Percentiles rank a stretch among this genome's conserved stretches.
These are phyloP conservation scores for Metalampra italica DNA, from an alignment of 2,888 invertebrate species.

Conservation along the genomic window DNA sequence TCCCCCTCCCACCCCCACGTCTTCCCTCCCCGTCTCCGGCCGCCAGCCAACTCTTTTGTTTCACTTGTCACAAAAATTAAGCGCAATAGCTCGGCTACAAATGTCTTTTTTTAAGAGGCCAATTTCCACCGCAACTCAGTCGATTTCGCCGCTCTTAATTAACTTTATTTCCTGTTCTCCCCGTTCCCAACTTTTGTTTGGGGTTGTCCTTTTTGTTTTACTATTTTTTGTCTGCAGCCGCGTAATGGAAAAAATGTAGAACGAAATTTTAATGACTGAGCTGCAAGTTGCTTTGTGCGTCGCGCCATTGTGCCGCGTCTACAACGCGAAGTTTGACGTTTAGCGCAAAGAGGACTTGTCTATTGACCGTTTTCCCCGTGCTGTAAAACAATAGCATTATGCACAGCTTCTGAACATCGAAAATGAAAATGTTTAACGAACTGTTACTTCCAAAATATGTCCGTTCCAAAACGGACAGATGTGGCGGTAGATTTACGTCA, in stretches of 20 bases:
- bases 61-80: conserved; percentile 79
- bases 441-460: background rate
- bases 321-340: conserved; percentile 59
- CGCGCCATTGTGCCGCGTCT: conserved; percentile 57
- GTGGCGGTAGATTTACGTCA: background rate
- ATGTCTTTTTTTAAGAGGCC: conserved; percentile 77
- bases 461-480: background rate
- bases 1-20: conserved; percentile 23
- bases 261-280: conserved; percentile 75
- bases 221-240: conserved; percentile 75
- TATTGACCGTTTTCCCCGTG: conserved; percentile 41
- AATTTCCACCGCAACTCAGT: conserved; percentile 78
- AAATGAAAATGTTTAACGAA: background rate
- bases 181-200: conserved; percentile 74
- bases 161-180: conserved; percentile 78
- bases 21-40: conserved; percentile 35
- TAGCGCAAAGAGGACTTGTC: conserved; percentile 45
- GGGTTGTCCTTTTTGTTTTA: conserved; percentile 65
- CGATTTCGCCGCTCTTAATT: conserved; percentile 78
- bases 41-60: conserved; percentile 75
- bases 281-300: conserved; percentile 70
- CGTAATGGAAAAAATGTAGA: conserved; percentile 77
- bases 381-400: conserved; percentile 44
- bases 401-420: conserved; percentile 1
- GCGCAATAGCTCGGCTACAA: conserved; percentile 76